Evolutionary conservation across 1,140 invertebrate species (phyloP).

Genomic region (Leptopilina clavipes): DNA sequence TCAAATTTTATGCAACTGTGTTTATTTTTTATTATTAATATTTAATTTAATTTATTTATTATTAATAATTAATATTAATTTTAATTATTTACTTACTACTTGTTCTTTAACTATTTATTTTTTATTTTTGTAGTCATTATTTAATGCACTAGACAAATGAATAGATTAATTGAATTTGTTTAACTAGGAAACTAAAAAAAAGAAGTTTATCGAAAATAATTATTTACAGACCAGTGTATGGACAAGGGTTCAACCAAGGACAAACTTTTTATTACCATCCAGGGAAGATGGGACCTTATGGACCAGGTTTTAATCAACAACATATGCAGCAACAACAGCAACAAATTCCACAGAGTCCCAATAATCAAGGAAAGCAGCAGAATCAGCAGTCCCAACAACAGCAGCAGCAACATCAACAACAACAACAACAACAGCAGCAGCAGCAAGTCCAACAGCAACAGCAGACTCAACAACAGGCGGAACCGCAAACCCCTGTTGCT

Average conservation of each 20-base stretch:
- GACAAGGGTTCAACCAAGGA: conserved; percentile 66
- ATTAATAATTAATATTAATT: conserved; percentile 22
- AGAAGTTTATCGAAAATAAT: conserved; percentile 17
- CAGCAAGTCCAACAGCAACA: conserved; percentile 58
- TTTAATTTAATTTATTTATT: conserved; percentile 13
- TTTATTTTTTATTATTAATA: too few species aligned
- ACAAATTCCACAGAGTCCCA: conserved; percentile 47
- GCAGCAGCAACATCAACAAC: conserved; percentile 57
- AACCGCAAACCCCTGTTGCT: conserved; percentile 64
- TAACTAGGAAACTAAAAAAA: too few species aligned
- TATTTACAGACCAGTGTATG: conserved; percentile 68
- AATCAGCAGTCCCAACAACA: conserved; percentile 55
- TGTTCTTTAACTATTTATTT: too few species aligned
- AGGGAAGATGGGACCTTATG: conserved; percentile 68
- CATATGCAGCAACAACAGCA: conserved; percentile 60
- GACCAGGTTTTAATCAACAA: conserved; percentile 65
- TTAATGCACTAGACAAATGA: not conserved
- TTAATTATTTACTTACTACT: too few species aligned
- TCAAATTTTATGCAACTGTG: too few species aligned
- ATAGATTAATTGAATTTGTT: too few species aligned
- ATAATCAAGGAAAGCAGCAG: conserved; percentile 51
- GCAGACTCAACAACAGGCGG: conserved; percentile 52
- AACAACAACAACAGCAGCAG: conserved; percentile 59
- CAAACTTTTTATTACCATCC: conserved; percentile 71
- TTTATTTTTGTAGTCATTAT: too few species aligned